Conservation (phyloP, 2,888 invertebrate species). For the Dromius quadrimaculatus region DNA sequence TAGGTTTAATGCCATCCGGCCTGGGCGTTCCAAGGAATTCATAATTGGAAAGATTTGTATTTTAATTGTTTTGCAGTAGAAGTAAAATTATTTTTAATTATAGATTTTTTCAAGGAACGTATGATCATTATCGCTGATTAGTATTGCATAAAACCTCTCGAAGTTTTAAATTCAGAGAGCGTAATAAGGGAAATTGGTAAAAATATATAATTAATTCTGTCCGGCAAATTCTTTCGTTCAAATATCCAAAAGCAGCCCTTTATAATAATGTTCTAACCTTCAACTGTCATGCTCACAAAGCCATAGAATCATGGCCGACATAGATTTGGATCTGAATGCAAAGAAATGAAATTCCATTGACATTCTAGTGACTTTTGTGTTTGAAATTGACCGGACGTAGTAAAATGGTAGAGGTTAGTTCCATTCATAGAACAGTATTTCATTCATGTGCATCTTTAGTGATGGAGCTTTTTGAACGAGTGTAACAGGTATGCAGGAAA, state of each 20-base stretch:
- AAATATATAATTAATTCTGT: no score
- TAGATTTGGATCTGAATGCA: no score
- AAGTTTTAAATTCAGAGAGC: no score
- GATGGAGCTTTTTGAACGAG: not conserved
- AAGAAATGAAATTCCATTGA: constrained; percentile 19
- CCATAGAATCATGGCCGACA: not conserved
- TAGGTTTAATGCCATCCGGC: not conserved
- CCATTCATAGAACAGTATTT: constrained; percentile 4
- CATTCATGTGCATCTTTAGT: constrained; percentile 33
- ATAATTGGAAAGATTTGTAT: constrained; percentile 24
- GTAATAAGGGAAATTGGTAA: no score
- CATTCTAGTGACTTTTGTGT: constrained; percentile 13
- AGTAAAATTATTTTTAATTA: constrained; percentile 22
- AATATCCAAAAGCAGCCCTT: no score
- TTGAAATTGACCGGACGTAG: constrained; percentile 32
- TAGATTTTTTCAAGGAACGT: no score
- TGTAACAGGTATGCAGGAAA: constrained; percentile 18
- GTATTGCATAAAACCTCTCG: no score
- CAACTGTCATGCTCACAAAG: constrained; percentile 4
- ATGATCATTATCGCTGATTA: no score
- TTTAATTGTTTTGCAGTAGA: constrained; percentile 15
- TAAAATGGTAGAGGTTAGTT: constrained; percentile 27
- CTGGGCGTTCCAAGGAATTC: no score
- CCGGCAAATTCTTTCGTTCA: no score
- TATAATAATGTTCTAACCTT: constrained; percentile 6